Evolutionary conservation across 2,888 invertebrate species (phyloP), one percentile per base, ranked within the genome.

Genomic region (Hirtodrosophila cameraria): DNA sequence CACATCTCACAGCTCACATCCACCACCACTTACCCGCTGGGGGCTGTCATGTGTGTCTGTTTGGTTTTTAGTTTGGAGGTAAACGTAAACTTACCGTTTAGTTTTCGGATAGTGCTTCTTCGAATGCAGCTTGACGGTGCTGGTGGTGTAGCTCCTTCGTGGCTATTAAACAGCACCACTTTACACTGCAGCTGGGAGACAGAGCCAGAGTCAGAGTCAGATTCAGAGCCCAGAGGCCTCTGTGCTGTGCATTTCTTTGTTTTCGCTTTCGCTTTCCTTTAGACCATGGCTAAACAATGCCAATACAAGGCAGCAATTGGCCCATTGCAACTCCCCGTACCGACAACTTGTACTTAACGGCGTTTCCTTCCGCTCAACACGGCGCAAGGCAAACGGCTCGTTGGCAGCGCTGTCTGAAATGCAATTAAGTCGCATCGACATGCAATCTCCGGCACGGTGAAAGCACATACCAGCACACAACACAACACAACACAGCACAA

Each of bases 361-460:
- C 68, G 69, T 79, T 79, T 79, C 86, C 79, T 85, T 79, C 79
- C 79, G 79, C 33, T 63, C 59, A 79, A 85, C 85, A 78, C 75
- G 64, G 54, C 53, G 25, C 16, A 43, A 33, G 38, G 50, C 57
- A 39, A 70, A 67, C 67, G 72, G 65, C 86, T 75, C 72, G 79
- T 85, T 83, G 80, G 72, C 80, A 79, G 83, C 50, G 62, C 68
- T 79, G 83, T 79, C 83, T 86, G 84, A 86, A 80, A 80, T 86
- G 86, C 80, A 80, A 80, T 80, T 80, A 80, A 80, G 72, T 80
- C 70, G 73, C 86, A 86, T 86, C 86, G 86, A 80, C 79, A 79
- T 86, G 80, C 80, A 80, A 80, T 80, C 86, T 86, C 83, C 86
- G 80, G 83, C 86, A 50, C 38, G 42, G 35, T 54, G 50, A 33